Evolutionary conservation across 2,888 invertebrate species (phyloP), one percentile per base, ranked within the genome.

Genomic region (Pollenia angustigena): DNA sequence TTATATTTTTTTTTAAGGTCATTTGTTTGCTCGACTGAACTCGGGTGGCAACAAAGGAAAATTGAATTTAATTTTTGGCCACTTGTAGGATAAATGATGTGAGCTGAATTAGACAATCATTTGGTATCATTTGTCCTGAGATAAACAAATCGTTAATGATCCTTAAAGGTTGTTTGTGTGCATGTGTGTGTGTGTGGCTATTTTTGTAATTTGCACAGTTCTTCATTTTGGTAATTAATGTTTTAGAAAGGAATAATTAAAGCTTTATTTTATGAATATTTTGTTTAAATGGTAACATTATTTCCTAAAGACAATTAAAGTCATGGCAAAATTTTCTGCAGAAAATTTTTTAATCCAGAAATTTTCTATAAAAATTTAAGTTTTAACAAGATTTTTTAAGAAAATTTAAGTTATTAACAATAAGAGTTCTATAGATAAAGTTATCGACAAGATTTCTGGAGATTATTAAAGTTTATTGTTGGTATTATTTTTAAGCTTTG

Each of bases 91-190:
- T 54, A 69, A 76, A 62, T 76, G 76, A 42, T 82, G 54, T 62
- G 60, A 69, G 62, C 48, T 52, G 69, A 76, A 76, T 76, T 62
- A 62, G 74, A 75, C 74, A 68, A 75, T 79, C 79, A 74, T 79
- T 84, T 66, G 71, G 80, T 72, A 87, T 84, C 87, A 84, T 87
- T 87, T 87, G 84, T 87, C 81, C 80, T 32, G 68, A 78, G 66
- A 76, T 81, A 81, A 84, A 75, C 74, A 76, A 78, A 78, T 78
- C 87, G 81, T 87, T 87, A 87, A 87, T 84, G 87, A 87, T 78
- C 76, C 87, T 81, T 78, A 84, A 78, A 84, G 76, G n/a, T 75
- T 68, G 40, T 50, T 32, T 10, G 14, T 16, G 11, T 14, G 10
- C 23, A 16, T 72, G 16, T 75, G 68, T 54, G 9, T 52, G 23